phyloP scores from a whole-genome alignment of 2,113 vertebrate genomes.

The Apteryx owenii region DNA sequence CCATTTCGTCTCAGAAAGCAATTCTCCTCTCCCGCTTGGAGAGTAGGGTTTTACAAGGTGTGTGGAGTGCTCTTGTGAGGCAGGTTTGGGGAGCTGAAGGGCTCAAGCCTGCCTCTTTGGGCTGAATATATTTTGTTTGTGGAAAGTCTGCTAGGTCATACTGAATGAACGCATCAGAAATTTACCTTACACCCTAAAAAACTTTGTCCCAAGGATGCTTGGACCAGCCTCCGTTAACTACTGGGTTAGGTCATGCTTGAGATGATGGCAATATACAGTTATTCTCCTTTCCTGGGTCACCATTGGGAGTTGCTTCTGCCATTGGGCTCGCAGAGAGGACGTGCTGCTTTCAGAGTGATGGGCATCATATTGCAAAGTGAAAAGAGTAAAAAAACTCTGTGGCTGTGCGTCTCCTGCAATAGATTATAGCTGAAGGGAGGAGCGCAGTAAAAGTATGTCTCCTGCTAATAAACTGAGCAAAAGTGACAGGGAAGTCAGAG shows the following conservation, averaged over 20 bases:
- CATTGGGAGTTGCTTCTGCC: not conserved
- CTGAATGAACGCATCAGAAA: not conserved
- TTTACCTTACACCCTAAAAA: constrained; percentile 5
- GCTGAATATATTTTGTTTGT: not conserved
- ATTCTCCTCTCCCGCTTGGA: not conserved
- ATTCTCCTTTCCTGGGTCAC: constrained; percentile 10
- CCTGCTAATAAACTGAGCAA: constrained; percentile 43
- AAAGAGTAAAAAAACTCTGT: not conserved
- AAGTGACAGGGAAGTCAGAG: constrained; percentile 62
- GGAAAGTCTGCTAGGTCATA: constrained; percentile 30
- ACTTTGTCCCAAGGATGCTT: not conserved
- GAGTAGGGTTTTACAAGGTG: not conserved
- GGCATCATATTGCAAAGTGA: not conserved
- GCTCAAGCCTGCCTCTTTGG: too few relatives aligned
- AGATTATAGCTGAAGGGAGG: constrained; percentile 62
- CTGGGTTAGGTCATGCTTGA: not conserved
- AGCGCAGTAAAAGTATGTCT: constrained; percentile 40
- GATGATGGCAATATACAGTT: not conserved
- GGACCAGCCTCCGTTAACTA: not conserved
- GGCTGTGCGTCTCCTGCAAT: not conserved
- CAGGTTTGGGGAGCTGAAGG: not conserved
- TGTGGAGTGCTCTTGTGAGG: not conserved
- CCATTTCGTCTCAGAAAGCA: too few relatives aligned
- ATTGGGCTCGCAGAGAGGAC: not conserved
- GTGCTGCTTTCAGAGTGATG: not conserved